These are phyloP conservation scores for Lutjanus argentimaculatus DNA, from an alignment of 2,797 vertebrate genomes.

Conservation along the genomic window DNA sequence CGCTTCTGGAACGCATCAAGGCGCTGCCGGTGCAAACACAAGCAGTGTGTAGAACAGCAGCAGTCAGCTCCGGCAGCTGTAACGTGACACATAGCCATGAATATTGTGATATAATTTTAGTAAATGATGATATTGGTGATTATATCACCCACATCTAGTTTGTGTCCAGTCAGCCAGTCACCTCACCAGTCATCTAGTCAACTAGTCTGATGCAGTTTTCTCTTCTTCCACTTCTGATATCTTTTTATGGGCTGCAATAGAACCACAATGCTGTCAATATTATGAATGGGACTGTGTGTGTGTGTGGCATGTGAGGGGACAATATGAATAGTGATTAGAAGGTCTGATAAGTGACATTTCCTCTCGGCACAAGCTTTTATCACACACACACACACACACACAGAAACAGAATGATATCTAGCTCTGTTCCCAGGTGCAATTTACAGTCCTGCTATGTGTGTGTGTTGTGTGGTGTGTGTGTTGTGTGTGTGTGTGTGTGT, in stretches of 20 bases:
- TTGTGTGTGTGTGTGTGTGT: conserved; percentile 13
- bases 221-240: conserved; percentile 53
- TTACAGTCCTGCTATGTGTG: conserved; percentile 22
- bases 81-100: too few species aligned
- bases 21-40: too few species aligned
- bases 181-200: background rate
- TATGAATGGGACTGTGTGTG: conserved; percentile 22
- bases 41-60: too few species aligned
- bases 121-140: too few species aligned
- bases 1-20: too few species aligned
- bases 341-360: conserved; percentile 72
- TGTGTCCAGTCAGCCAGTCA: too few species aligned
- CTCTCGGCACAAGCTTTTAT: conserved; percentile 46
- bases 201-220: background rate
- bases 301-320: conserved; percentile 50
- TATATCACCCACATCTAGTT: too few species aligned
- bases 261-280: conserved; percentile 63
- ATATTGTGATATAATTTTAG: too few species aligned
- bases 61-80: too few species aligned
- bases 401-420: conserved; percentile 28
- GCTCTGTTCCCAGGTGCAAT: conserved; percentile 3
- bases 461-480: too few species aligned
- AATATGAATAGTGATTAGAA: conserved; percentile 76
- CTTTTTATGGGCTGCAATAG: conserved; percentile 65
- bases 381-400: too few species aligned